These are phyloP conservation scores for Drosophila emarginata DNA, from an alignment of 2,888 invertebrate species.

Conservation along the genomic window DNA sequence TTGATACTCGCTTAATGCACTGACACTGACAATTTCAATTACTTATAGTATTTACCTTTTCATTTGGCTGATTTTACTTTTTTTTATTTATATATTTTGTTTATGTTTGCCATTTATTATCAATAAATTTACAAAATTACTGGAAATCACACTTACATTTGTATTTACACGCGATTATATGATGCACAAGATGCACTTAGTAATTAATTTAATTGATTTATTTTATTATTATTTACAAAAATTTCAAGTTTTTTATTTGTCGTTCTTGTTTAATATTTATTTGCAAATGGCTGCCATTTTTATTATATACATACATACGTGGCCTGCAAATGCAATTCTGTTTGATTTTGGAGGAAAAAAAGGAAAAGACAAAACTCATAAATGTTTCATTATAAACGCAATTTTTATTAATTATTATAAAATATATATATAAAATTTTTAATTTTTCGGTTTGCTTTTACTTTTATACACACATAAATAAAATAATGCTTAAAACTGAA, in stretches of 20 bases:
- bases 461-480: conserved; percentile 70
- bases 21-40: conserved; percentile 39
- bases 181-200: conserved; percentile 40
- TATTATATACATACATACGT: conserved; percentile 53
- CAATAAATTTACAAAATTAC: conserved; percentile 66
- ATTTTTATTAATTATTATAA: conserved; percentile 77
- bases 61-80: conserved; percentile 26
- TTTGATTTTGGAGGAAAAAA: conserved; percentile 12
- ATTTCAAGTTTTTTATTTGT: conserved; percentile 9
- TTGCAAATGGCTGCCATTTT: conserved; percentile 27
- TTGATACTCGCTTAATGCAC: conserved; percentile 18
- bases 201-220: conserved; percentile 40
- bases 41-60: conserved; percentile 38
- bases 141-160: conserved; percentile 48
- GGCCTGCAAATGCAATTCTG: conserved; percentile 21
- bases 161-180: conserved; percentile 66
- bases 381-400: conserved; percentile 61
- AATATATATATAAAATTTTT: conserved; percentile 54
- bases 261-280: conserved; percentile 18
- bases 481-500: conserved; percentile 65
- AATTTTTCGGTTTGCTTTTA: conserved; percentile 47
- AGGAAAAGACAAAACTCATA: conserved; percentile 15
- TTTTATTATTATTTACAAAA: conserved; percentile 52
- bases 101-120: conserved; percentile 44
- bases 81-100: not conserved